Conservation (phyloP, 2,797 vertebrate species). For the Peromyscus melanophrys region DNA sequence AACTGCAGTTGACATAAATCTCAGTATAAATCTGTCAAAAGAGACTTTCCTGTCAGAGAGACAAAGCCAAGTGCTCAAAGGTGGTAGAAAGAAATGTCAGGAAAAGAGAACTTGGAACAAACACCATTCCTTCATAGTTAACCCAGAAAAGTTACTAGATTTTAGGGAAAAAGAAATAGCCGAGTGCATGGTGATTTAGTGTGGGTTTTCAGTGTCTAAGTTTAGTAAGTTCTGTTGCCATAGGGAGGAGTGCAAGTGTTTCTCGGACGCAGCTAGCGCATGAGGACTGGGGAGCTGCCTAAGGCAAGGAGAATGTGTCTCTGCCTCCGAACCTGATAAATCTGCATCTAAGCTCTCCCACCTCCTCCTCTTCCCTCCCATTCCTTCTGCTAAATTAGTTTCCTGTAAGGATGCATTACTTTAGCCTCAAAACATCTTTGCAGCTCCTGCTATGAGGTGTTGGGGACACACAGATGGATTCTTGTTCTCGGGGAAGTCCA, state of each 20-base stretch:
- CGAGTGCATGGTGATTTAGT: not conserved
- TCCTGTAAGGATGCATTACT: not conserved
- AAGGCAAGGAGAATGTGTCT: not conserved
- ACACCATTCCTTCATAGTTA: not conserved
- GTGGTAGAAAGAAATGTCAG: conserved; percentile 29
- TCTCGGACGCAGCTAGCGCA: not conserved
- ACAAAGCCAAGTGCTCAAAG: conserved; percentile 54
- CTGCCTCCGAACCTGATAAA: not conserved
- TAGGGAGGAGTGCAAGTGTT: not conserved
- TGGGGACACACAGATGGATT: not conserved
- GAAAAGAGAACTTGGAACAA: conserved; percentile 48
- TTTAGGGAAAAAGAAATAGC: not conserved
- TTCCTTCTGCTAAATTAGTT: not conserved
- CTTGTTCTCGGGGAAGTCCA: not conserved
- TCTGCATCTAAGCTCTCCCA: not conserved
- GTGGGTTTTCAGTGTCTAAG: not conserved
- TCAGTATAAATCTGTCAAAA: conserved; percentile 10
- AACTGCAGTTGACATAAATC: conserved; percentile 25
- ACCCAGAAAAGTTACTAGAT: conserved; percentile 9
- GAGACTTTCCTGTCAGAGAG: conserved; percentile 32
- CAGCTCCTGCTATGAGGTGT: not conserved
- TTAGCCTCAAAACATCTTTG: conserved; percentile 26
- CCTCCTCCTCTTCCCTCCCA: not conserved
- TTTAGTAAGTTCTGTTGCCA: not conserved
- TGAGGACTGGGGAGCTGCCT: not conserved